Percentiles rank a stretch among this genome's conserved stretches.
These are phyloP conservation scores for Channallabes apus DNA, from an alignment of 2,797 vertebrate genomes.

Conservation along the genomic window DNA sequence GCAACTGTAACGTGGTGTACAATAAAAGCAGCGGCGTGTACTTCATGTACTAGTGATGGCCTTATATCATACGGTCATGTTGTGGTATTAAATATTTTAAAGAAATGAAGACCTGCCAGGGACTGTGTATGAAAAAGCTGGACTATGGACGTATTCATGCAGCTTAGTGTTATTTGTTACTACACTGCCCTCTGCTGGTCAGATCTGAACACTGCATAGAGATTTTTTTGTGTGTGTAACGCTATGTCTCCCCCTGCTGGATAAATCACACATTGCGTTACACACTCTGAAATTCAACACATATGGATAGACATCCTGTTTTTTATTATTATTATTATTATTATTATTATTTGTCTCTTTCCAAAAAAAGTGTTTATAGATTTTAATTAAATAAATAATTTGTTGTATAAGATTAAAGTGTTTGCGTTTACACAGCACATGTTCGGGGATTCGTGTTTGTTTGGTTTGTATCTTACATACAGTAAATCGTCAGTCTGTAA, in stretches of 20 bases:
- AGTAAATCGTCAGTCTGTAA: too few relatives aligned
- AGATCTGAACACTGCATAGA: background rate
- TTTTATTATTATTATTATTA: too few relatives aligned
- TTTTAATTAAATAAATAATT: background rate
- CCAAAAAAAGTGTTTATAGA: background rate
- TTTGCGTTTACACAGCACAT: background rate
- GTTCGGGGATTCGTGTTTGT: background rate
- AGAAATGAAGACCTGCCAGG: background rate
- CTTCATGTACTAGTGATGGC: background rate
- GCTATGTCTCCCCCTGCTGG: slow-evolving; percentile 62
- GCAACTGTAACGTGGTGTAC: background rate
- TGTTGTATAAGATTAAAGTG: background rate
- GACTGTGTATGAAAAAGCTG: background rate
- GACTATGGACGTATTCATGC: background rate
- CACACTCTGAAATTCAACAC: background rate
- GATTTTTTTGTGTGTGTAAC: background rate
- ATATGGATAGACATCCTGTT: too few relatives aligned
- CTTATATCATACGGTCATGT: background rate
- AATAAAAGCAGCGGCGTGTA: background rate
- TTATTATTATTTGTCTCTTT: background rate
- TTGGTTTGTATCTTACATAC: background rate
- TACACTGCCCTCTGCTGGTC: slow-evolving; percentile 7
- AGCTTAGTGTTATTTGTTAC: background rate
- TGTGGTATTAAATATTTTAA: background rate
- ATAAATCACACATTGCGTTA: background rate